Evolutionary conservation across 2,797 vertebrate species (phyloP).

Genomic region (Emydoidea blandingii): DNA sequence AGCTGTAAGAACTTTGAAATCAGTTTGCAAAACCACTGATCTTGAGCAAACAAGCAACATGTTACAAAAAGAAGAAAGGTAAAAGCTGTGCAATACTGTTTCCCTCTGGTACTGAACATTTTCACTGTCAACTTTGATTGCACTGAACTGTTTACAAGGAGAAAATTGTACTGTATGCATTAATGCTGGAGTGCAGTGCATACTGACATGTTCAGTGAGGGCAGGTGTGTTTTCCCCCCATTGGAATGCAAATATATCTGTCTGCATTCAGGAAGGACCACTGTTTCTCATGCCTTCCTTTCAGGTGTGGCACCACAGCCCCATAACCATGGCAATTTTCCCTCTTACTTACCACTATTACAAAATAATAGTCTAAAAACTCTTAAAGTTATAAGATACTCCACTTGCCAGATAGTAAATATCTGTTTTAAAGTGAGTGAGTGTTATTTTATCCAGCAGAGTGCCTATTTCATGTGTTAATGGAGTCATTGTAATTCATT

Average conservation of each 20-base stretch:
- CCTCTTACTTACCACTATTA: neutral
- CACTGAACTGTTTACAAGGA: neutral
- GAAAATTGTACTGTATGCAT: neutral
- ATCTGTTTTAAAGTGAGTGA: neutral
- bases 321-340: neutral
- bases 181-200: neutral
- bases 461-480: neutral
- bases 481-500: neutral
- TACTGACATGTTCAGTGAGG: neutral
- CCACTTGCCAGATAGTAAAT: neutral
- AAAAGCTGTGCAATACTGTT: constrained; percentile 24
- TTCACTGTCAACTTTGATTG: constrained; percentile 35
- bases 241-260: neutral
- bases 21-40: neutral
- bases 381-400: neutral
- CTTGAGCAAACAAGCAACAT: neutral
- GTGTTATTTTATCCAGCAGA: neutral
- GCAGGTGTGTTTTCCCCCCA: neutral
- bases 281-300: neutral
- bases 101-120: constrained; percentile 16
- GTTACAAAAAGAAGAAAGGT: constrained; percentile 30
- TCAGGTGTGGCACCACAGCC: neutral
- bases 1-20: constrained; percentile 25
- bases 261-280: neutral
- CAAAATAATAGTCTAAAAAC: constrained; percentile 10